These are phyloP conservation scores for Neelides sp. DNA, from an alignment of 1,140 invertebrate genomes.

Conservation along the genomic window DNA sequence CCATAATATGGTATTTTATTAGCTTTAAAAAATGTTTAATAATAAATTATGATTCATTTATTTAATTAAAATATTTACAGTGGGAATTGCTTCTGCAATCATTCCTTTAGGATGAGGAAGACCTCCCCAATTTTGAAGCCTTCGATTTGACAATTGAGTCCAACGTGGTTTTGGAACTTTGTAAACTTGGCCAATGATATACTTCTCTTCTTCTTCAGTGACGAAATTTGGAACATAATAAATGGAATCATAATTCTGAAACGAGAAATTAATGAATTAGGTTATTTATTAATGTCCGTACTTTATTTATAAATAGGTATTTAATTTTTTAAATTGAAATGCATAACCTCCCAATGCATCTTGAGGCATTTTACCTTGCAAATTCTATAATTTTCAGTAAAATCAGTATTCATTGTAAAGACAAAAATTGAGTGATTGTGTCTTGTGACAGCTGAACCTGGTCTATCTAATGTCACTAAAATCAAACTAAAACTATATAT, in stretches of 20 bases:
- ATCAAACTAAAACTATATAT: no score
- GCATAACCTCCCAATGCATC: no score
- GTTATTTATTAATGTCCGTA: no score
- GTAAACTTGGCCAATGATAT: conserved; percentile 54
- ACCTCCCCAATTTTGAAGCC: conserved; percentile 94
- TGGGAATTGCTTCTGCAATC: conserved; percentile 78
- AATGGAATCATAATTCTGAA: conserved; percentile 56
- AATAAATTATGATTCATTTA: conserved; percentile 7
- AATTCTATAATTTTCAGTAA: no score
- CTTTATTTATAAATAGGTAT: no score
- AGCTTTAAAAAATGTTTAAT: conserved; percentile 4
- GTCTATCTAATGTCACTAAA: no score
- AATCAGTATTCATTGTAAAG: no score
- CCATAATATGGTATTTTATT: conserved; percentile 9
- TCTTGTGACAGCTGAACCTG: no score
- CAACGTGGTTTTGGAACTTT: conserved; percentile 83
- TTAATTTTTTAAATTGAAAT: no score
- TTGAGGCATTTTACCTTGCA: no score
- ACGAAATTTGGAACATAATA: conserved; percentile 90
- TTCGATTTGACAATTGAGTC: conserved; percentile 78
- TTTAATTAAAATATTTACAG: conserved; percentile 36
- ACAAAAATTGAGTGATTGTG: no score
- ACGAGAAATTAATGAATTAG: no score
- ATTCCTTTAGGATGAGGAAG: conserved; percentile 84
- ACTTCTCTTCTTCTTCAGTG: conserved; percentile 60